Conservation (phyloP, 2,888 invertebrate genomes). For the Bibio marci region DNA sequence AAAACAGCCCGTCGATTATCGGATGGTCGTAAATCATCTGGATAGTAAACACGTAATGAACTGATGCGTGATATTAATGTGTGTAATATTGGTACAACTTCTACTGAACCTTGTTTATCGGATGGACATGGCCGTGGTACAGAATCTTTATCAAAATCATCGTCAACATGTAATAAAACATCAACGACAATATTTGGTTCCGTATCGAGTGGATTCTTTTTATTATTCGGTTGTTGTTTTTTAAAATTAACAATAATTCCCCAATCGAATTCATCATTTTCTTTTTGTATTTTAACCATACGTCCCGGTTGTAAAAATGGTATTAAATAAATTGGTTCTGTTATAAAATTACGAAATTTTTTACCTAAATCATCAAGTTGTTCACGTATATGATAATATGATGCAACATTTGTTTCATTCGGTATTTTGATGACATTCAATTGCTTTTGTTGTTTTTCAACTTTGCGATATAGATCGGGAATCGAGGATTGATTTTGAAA, state of each 20-base stretch:
- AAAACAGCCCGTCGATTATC: constrained; percentile 75
- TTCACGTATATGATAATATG: constrained; percentile 71
- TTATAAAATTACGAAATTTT: constrained; percentile 63
- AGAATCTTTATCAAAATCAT: constrained; percentile 37
- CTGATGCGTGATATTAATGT: constrained; percentile 72
- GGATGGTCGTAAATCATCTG: constrained; percentile 69
- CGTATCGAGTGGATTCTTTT: constrained; percentile 29
- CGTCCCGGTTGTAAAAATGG: constrained; percentile 93
- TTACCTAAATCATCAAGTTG: constrained; percentile 57
- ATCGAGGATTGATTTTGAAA: constrained; percentile 96
- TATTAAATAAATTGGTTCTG: constrained; percentile 71
- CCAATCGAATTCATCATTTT: constrained; percentile 88
- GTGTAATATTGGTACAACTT: constrained; percentile 75
- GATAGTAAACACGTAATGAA: constrained; percentile 77
- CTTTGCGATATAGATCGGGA: constrained; percentile 71
- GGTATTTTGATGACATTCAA: constrained; percentile 46
- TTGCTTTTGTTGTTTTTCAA: constrained; percentile 45
- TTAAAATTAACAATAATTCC: constrained; percentile 88
- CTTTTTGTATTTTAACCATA: constrained; percentile 72
- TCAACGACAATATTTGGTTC: constrained; percentile 47
- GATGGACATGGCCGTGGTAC: constrained; percentile 52
- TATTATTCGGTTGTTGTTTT: constrained; percentile 38
- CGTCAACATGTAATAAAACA: constrained; percentile 63
- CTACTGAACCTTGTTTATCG: constrained; percentile 62
- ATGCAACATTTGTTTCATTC: constrained; percentile 57